These are phyloP conservation scores for Steinernema carpocapsae DNA, from an alignment of 2,888 invertebrate genomes.

Conservation along the genomic window DNA sequence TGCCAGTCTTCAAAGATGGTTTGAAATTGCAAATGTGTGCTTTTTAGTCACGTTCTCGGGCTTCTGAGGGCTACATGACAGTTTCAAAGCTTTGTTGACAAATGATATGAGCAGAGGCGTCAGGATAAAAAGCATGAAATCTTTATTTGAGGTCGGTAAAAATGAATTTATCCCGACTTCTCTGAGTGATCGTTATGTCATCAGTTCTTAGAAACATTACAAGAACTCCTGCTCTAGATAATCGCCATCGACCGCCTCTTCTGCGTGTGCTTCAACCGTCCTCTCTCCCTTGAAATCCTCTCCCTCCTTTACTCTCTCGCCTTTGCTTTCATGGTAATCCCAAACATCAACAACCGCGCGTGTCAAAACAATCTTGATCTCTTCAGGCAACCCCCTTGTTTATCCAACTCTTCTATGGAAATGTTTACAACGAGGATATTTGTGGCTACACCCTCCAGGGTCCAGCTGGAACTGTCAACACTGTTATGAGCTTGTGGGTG, in stretches of 20 bases:
- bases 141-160: neutral
- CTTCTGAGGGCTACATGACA: too few relatives aligned
- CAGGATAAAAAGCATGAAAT: too few relatives aligned
- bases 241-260: conserved; percentile 22
- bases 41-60: too few relatives aligned
- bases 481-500: neutral
- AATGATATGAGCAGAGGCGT: too few relatives aligned
- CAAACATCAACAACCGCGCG: neutral
- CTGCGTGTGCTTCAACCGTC: conserved; percentile 6
- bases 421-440: conserved; percentile 3
- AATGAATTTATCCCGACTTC: neutral
- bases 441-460: conserved; percentile 14
- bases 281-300: neutral
- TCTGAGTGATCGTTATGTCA: neutral
- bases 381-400: neutral
- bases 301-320: neutral
- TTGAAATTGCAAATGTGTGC: too few relatives aligned
- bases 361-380: neutral
- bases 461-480: neutral
- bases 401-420: conserved; percentile 1
- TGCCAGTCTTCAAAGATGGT: too few relatives aligned
- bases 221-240: neutral
- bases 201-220: neutral
- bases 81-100: too few relatives aligned
- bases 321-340: neutral